Conservation (phyloP, 1,140 invertebrate genomes). For the Drosophila kikkawai region DNA sequence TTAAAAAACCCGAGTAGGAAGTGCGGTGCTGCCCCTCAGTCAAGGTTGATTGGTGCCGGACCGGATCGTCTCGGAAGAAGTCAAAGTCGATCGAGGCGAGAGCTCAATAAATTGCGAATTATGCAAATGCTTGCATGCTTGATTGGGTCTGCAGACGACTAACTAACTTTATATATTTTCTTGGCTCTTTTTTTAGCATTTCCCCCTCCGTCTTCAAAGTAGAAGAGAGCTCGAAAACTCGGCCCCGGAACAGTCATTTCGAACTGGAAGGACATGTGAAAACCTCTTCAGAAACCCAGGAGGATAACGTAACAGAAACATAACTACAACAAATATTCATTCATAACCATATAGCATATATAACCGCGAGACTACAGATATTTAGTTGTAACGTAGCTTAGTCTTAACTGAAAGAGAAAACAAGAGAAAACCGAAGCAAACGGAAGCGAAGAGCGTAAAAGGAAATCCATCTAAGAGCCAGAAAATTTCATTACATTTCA, state of each 20-base stretch:
- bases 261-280: slow-evolving; percentile 12
- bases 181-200: slow-evolving; percentile 31
- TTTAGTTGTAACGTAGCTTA: slow-evolving; percentile 83
- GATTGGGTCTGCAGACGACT: slow-evolving; percentile 38
- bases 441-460: slow-evolving; percentile 36
- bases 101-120: slow-evolving; percentile 43
- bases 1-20: slow-evolving; percentile 52
- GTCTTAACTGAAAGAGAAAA: slow-evolving; percentile 48
- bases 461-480: slow-evolving; percentile 31
- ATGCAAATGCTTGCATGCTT: slow-evolving; percentile 43
- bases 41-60: slow-evolving; percentile 28
- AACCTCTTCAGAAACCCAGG: slow-evolving; percentile 1
- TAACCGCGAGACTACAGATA: slow-evolving; percentile 82
- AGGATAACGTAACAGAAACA: slow-evolving; percentile 31
- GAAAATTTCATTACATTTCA: slow-evolving; percentile 47
- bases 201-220: slow-evolving; percentile 14
- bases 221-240: slow-evolving; percentile 27
- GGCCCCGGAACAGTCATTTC: slow-evolving; percentile 32
- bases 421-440: slow-evolving; percentile 31
- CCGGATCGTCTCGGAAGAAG: slow-evolving; percentile 33
- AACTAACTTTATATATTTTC: slow-evolving; percentile 20
- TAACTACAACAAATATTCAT: slow-evolving; percentile 64
- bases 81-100: slow-evolving; percentile 27
- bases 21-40: slow-evolving; percentile 19
- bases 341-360: slow-evolving; percentile 79